A percentile compares a stretch with the other conserved stretches of the same genome.
Conservation (phyloP, 2,888 invertebrate genomes). For the Barypeithes pellucidus region DNA sequence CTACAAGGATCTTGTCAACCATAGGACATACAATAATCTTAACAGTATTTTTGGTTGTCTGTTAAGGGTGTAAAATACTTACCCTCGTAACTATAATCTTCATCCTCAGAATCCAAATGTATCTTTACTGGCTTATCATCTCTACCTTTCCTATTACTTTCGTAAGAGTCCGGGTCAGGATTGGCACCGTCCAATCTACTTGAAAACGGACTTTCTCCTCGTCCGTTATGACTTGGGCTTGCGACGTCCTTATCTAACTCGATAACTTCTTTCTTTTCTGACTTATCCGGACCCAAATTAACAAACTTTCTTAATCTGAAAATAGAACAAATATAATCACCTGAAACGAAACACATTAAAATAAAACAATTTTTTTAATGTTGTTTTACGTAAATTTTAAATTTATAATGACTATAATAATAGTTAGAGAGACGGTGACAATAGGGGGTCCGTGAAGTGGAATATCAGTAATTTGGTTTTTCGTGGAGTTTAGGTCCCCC, state of each 20-base stretch:
- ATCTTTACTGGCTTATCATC: constrained; percentile 62
- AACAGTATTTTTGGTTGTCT: too few species aligned
- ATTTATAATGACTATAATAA: too few species aligned
- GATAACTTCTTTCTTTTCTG: constrained; percentile 60
- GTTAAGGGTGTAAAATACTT: not conserved
- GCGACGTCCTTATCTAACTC: constrained; percentile 61
- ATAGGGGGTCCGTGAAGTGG: too few species aligned
- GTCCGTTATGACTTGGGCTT: constrained; percentile 22
- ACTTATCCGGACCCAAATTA: constrained; percentile 71
- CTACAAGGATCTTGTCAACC: too few species aligned
- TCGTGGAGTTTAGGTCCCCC: too few species aligned
- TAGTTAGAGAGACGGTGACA: too few species aligned
- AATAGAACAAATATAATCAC: not conserved
- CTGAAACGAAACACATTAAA: too few species aligned
- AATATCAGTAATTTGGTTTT: too few species aligned
- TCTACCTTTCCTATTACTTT: constrained; percentile 63
- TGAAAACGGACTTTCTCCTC: constrained; percentile 70
- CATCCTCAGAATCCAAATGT: constrained; percentile 78
- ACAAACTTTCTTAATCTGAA: constrained; percentile 79
- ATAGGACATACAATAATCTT: too few species aligned
- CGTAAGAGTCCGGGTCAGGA: constrained; percentile 63
- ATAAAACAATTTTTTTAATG: too few species aligned
- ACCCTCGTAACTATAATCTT: constrained; percentile 78
- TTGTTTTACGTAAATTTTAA: too few species aligned
- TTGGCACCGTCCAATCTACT: constrained; percentile 69